A percentile compares a stretch with the other conserved stretches of the same genome.
phyloP scores from a whole-genome alignment of 2,113 vertebrate genomes.

The Lycaon pictus region DNA sequence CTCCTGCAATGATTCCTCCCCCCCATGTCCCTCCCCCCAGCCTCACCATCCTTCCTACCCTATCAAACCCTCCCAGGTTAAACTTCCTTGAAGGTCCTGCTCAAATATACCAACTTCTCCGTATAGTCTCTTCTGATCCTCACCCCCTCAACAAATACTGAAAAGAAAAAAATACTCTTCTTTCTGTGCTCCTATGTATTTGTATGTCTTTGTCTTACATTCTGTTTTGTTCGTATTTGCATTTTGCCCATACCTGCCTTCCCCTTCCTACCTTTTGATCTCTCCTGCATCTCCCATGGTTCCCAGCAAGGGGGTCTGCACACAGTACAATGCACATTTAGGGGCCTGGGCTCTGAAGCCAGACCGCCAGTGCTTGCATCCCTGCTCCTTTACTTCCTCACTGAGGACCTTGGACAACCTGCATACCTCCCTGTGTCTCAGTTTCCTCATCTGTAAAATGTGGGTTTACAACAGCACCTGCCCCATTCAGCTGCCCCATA shows the following conservation, averaged over 20 bases:
- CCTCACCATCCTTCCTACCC: not conserved
- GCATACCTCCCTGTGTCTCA: not conserved
- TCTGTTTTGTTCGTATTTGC: not conserved
- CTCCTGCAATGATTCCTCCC: not conserved
- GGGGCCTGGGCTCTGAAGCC: not conserved
- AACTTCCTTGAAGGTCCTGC: not conserved
- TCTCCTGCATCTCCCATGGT: not conserved
- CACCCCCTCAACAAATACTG: not conserved
- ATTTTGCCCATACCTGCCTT: not conserved
- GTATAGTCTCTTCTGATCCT: constrained; percentile 6
- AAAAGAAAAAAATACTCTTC: not conserved
- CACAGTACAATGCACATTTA: not conserved
- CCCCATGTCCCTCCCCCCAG: not conserved
- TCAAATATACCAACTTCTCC: not conserved
- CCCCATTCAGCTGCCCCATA: not conserved
- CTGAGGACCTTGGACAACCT: not conserved
- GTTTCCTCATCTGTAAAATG: constrained; percentile 59
- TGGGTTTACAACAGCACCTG: not conserved
- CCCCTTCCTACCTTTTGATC: not conserved
- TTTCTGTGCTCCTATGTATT: not conserved
- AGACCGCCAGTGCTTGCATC: not conserved
- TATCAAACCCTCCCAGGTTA: not conserved
- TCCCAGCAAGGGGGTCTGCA: not conserved
- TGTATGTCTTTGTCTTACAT: not conserved
- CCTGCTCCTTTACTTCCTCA: not conserved